Percentiles rank a stretch among this genome's conserved stretches.
Evolutionary conservation across 1,140 invertebrate species (phyloP).

Genomic region (Caenorhabditis latens): DNA sequence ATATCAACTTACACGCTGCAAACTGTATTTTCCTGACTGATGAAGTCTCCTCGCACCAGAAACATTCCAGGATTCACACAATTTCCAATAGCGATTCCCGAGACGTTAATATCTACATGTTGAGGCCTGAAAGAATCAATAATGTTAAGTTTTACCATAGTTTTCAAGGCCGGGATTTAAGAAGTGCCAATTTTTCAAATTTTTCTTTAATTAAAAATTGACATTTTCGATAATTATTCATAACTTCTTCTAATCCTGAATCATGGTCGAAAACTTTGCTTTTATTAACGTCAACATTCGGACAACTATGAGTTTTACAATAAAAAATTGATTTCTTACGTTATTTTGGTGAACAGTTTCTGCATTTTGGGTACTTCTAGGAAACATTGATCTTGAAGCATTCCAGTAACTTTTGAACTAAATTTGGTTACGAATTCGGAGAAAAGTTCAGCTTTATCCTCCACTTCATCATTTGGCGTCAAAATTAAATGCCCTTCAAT

Average conservation of each 20-base stretch:
- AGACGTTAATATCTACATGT: slow-evolving; percentile 58
- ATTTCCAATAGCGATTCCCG: slow-evolving; percentile 59
- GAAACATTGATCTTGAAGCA: slow-evolving; percentile 57
- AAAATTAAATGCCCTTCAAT: slow-evolving; percentile 10
- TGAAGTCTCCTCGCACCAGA: slow-evolving; percentile 63
- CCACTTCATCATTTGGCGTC: neutral
- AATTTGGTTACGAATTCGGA: neutral
- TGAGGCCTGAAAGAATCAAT: slow-evolving; percentile 45
- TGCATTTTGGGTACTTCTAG: slow-evolving; percentile 47
- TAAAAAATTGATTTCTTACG: no score
- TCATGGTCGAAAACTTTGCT: no score
- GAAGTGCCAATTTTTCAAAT: no score
- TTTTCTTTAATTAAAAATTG: no score
- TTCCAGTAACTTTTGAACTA: neutral
- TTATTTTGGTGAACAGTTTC: slow-evolving; percentile 46
- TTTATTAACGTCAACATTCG: no score
- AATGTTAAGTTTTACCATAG: no score
- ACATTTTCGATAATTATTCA: no score
- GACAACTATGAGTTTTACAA: no score
- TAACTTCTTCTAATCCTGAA: no score
- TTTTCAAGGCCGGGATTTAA: no score
- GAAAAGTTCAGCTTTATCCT: neutral
- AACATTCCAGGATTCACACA: slow-evolving; percentile 66
- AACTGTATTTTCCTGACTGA: slow-evolving; percentile 59
- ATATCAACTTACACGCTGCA: slow-evolving; percentile 53